Percentiles rank a stretch among this genome's conserved stretches.
Evolutionary conservation across 2,113 vertebrate genomes (phyloP).

Genomic region (Sylvicapra grimmia): DNA sequence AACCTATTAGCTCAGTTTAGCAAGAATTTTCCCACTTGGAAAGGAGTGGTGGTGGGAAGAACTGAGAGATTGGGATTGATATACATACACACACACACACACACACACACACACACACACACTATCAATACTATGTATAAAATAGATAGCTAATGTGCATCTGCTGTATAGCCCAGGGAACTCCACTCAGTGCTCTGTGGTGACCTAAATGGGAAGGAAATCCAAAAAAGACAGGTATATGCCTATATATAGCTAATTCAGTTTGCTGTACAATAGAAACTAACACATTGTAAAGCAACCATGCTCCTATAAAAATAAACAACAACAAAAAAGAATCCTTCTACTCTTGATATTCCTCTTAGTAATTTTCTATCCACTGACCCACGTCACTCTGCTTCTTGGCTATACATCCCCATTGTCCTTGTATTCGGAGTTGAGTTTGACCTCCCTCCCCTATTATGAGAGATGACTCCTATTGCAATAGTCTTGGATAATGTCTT

Average conservation of each 20-base stretch:
- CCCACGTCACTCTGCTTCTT: not conserved
- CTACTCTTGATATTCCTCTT: too few relatives aligned
- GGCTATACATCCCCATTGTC: not conserved
- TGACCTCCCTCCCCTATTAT: not conserved
- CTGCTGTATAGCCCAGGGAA: not conserved
- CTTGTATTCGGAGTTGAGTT: not conserved
- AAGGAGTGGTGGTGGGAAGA: not conserved
- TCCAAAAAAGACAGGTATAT: not conserved
- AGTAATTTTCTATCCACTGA: too few relatives aligned
- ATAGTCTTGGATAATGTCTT: not conserved
- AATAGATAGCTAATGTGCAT: not conserved
- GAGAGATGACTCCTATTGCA: not conserved
- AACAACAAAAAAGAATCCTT: too few relatives aligned
- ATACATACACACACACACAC: fast-evolving
- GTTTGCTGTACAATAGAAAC: too few relatives aligned
- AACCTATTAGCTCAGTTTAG: not conserved
- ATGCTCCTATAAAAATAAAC: too few relatives aligned
- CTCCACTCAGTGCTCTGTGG: not conserved
- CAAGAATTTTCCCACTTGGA: not conserved
- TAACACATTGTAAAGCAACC: too few relatives aligned
- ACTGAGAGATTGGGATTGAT: not conserved
- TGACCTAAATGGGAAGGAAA: not conserved
- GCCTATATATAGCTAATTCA: not conserved
- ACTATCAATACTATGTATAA: not conserved
- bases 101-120: not conserved